phyloP scores from a whole-genome alignment of 2,797 vertebrate species.

The Masticophis lateralis region DNA sequence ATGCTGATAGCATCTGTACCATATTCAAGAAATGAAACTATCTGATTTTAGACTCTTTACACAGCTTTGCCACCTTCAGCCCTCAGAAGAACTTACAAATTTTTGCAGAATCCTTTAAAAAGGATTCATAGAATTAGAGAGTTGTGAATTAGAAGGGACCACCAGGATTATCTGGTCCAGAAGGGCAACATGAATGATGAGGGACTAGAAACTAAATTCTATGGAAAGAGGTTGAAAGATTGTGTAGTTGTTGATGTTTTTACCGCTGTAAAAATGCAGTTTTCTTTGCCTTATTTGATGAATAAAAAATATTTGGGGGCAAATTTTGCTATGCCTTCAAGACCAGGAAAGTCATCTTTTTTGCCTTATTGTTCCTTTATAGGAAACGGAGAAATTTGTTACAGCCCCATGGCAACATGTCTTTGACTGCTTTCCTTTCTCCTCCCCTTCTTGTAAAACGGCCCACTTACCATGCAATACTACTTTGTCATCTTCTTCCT shows the following conservation, averaged over 20 bases:
- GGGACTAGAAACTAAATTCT: not conserved
- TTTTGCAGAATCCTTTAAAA: not conserved
- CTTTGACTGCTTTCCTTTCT: not conserved
- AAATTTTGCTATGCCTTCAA: not conserved
- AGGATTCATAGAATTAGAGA: not conserved
- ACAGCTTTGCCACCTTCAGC: not conserved
- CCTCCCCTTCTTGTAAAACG: not conserved
- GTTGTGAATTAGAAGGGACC: not conserved
- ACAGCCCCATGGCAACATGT: not conserved
- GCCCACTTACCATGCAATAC: not conserved
- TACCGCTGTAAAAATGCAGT: not conserved
- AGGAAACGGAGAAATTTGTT: not conserved
- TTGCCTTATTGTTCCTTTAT: not conserved
- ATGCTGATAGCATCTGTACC: not conserved
- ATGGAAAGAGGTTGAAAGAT: not conserved
- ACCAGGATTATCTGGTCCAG: not conserved
- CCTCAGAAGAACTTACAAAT: not conserved
- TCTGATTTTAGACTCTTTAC: not conserved
- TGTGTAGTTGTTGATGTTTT: not conserved
- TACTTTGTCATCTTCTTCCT: not conserved
- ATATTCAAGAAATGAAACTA: not conserved
- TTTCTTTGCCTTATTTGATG: not conserved
- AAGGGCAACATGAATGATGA: not conserved
- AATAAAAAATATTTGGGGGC: not conserved
- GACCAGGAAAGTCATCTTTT: not conserved